Evolutionary conservation across 2,797 vertebrate species (phyloP).

Genomic region (Semaprochilodus insignis): DNA sequence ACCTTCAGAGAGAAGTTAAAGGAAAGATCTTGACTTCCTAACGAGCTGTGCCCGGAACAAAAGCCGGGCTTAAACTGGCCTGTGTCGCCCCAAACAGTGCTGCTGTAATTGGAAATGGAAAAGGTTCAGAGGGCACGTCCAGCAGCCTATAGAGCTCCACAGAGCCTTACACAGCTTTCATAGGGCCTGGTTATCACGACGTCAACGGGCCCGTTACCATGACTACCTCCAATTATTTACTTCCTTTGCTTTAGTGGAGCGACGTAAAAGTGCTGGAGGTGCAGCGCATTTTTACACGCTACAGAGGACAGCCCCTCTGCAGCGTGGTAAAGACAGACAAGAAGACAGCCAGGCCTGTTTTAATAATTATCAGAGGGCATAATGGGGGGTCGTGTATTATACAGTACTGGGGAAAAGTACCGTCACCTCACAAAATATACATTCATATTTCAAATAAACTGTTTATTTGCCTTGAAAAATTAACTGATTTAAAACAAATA

Average conservation of each 20-base stretch:
- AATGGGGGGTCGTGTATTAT: too few species aligned
- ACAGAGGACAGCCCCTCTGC: slow-evolving; percentile 22
- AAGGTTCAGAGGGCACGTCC: slow-evolving; percentile 68
- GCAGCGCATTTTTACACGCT: slow-evolving; percentile 24
- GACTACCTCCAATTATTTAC: slow-evolving; percentile 79
- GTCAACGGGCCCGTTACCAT: slow-evolving; percentile 70
- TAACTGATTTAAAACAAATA: too few species aligned
- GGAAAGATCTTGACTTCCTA: slow-evolving; percentile 43
- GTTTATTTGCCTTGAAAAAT: too few species aligned
- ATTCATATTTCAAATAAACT: too few species aligned
- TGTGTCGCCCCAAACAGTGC: slow-evolving; percentile 55
- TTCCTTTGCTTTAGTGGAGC: slow-evolving; percentile 71
- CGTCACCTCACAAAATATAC: too few species aligned
- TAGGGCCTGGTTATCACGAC: slow-evolving; percentile 25
- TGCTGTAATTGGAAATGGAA: slow-evolving; percentile 75
- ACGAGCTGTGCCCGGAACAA: slow-evolving; percentile 53
- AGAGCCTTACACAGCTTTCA: slow-evolving; percentile 55
- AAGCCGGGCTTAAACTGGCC: slow-evolving; percentile 45
- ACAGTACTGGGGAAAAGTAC: too few species aligned
- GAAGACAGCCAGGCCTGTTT: neutral
- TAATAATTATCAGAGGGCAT: neutral
- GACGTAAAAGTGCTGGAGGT: slow-evolving; percentile 67
- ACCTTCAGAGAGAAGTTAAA: slow-evolving; percentile 32
- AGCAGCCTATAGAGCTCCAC: slow-evolving; percentile 63
- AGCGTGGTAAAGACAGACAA: neutral